Percentiles rank a stretch among this genome's conserved stretches.
phyloP scores from a whole-genome alignment of 1,140 invertebrate species.

The Camponotus vicinus region DNA sequence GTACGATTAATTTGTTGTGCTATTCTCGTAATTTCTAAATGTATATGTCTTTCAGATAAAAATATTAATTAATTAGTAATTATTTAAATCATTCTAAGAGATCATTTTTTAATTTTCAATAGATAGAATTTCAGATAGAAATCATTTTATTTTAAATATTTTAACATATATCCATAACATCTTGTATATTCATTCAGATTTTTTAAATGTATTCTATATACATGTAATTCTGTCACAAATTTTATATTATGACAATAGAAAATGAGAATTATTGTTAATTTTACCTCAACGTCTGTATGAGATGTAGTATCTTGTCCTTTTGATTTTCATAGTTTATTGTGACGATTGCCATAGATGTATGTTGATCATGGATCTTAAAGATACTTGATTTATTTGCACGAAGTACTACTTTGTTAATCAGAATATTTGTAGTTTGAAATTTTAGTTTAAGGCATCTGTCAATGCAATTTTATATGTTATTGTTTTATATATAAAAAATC shows the following conservation, averaged over 20 bases:
- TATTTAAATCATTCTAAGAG: not conserved
- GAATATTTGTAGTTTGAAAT: conserved; percentile 8
- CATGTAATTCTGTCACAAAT: too few species aligned
- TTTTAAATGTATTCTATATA: too few species aligned
- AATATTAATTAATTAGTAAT: conserved; percentile 17
- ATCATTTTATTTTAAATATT: not conserved
- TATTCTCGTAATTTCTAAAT: conserved; percentile 25
- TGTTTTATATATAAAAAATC: not conserved
- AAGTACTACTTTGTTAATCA: conserved; percentile 5
- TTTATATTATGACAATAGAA: not conserved
- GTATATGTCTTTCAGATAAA: conserved; percentile 22
- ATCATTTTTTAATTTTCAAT: not conserved
- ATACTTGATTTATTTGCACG: not conserved
- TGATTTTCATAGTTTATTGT: not conserved
- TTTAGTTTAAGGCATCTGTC: not conserved
- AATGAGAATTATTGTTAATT: not conserved
- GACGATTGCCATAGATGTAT: not conserved
- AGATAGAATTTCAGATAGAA: not conserved
- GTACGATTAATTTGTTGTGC: not conserved
- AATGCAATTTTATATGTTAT: not conserved
- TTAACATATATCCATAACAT: too few species aligned
- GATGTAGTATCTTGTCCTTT: conserved; percentile 18
- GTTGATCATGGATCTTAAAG: not conserved
- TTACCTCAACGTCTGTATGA: conserved; percentile 35
- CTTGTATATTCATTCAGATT: too few species aligned